These are phyloP conservation scores for Phthorimaea operculella DNA, from an alignment of 1,140 invertebrate species.

Conservation along the genomic window DNA sequence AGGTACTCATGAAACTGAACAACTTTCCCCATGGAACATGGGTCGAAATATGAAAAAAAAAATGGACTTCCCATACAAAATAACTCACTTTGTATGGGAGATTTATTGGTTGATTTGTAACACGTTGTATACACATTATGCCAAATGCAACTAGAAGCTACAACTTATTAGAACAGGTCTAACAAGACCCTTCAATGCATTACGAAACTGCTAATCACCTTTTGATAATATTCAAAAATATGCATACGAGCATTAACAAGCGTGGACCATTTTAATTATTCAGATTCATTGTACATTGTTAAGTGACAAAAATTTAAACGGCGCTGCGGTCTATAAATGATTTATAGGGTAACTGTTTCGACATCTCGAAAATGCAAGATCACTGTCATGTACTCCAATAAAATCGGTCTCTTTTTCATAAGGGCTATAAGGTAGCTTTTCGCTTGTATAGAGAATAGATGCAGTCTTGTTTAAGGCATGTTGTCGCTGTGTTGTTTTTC, in stretches of 20 bases:
- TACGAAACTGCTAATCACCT: conserved; percentile 18
- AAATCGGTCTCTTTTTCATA: conserved; percentile 16
- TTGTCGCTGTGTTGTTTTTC: conserved; percentile 49
- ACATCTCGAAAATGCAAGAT: conserved; percentile 41
- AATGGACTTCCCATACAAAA: too few species aligned
- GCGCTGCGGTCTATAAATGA: conserved; percentile 46
- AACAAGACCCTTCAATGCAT: conserved; percentile 13
- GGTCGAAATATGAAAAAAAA: too few species aligned
- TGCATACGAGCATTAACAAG: conserved; percentile 22
- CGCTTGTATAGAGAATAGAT: conserved; percentile 14
- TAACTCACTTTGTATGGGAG: too few species aligned
- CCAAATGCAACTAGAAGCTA: neutral
- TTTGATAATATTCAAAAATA: conserved; percentile 24
- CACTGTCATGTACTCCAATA: conserved; percentile 16
- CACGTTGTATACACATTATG: too few species aligned
- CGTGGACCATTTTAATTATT: conserved; percentile 31
- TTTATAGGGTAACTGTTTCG: conserved; percentile 47
- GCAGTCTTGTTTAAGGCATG: conserved; percentile 18
- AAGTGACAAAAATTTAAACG: conserved; percentile 40
- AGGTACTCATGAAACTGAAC: too few species aligned
- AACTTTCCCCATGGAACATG: too few species aligned
- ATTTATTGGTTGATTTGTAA: too few species aligned
- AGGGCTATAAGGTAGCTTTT: conserved; percentile 24
- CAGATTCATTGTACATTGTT: conserved; percentile 38
- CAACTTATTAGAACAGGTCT: conserved; percentile 8